Percentiles rank a stretch among this genome's conserved stretches.
phyloP scores from a whole-genome alignment of 2,888 invertebrate species.

The Tridacna crocea region DNA sequence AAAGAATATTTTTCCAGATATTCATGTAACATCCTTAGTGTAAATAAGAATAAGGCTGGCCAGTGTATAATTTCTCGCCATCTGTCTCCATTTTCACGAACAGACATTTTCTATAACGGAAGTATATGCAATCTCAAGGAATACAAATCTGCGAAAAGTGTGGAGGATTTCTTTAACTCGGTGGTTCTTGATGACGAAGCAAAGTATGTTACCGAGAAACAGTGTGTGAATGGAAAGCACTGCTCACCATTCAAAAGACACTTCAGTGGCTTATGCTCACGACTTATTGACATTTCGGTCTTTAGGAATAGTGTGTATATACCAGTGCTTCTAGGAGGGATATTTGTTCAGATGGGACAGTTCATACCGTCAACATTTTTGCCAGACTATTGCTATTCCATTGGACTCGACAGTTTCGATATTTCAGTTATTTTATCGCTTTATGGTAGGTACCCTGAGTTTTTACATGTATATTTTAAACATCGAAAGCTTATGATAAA shows the following conservation, averaged over 20 bases:
- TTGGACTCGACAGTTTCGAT: not conserved
- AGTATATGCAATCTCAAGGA: constrained; percentile 37
- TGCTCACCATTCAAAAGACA: not conserved
- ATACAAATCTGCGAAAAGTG: constrained; percentile 16
- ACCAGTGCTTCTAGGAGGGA: constrained; percentile 52
- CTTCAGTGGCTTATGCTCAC: not conserved
- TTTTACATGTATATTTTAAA: too few species aligned
- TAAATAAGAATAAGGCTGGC: too few species aligned
- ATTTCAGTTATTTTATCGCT: too few species aligned
- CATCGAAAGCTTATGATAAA: too few species aligned
- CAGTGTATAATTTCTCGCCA: not conserved
- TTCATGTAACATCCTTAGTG: too few species aligned
- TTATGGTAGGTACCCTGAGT: too few species aligned
- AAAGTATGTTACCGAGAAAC: not conserved
- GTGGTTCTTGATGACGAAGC: not conserved
- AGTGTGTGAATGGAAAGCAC: not conserved
- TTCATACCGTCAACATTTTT: constrained; percentile 64
- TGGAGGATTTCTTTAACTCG: constrained; percentile 12
- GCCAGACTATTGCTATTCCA: constrained; percentile 23
- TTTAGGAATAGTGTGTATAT: constrained; percentile 52
- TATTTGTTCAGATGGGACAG: constrained; percentile 65
- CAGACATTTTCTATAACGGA: constrained; percentile 48
- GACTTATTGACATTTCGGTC: constrained; percentile 31
- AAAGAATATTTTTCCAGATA: too few species aligned
- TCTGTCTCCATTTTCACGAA: not conserved